Evolutionary conservation across 2,113 vertebrate genomes (phyloP).

Genomic region (Pachyramphus minor): DNA sequence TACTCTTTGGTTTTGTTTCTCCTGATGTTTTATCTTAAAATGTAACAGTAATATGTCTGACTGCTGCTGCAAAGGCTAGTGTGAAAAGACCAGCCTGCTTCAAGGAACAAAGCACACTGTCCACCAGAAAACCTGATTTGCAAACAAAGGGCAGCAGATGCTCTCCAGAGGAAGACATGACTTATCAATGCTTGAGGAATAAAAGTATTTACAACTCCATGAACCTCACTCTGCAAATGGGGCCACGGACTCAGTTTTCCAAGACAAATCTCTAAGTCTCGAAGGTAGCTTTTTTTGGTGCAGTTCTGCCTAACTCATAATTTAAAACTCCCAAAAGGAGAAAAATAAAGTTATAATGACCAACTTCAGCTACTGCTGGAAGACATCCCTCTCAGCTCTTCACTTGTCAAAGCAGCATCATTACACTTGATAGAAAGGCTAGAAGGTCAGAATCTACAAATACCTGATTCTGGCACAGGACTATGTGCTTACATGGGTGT

Average conservation of each 20-base stretch:
- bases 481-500: rapidly evolving
- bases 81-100: neutral
- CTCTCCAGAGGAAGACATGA: neutral
- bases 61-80: neutral
- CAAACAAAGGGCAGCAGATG: neutral
- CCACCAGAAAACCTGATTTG: neutral
- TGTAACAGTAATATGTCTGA: neutral
- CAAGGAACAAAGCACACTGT: neutral
- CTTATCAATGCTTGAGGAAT: neutral
- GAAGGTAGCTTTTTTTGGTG: neutral
- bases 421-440: neutral
- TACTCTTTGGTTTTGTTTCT: neutral
- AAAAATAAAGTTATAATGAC: neutral
- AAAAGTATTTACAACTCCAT: neutral
- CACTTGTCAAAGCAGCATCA: neutral
- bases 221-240: neutral
- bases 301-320: neutral
- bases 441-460: neutral
- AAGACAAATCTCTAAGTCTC: neutral
- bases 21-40: neutral
- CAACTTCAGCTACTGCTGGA: neutral
- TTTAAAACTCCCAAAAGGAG: neutral
- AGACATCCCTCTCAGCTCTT: neutral
- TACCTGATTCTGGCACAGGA: neutral
- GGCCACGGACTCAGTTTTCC: neutral